Conservation (phyloP, 2,888 invertebrate genomes). For the Melinaea menophilus region DNA sequence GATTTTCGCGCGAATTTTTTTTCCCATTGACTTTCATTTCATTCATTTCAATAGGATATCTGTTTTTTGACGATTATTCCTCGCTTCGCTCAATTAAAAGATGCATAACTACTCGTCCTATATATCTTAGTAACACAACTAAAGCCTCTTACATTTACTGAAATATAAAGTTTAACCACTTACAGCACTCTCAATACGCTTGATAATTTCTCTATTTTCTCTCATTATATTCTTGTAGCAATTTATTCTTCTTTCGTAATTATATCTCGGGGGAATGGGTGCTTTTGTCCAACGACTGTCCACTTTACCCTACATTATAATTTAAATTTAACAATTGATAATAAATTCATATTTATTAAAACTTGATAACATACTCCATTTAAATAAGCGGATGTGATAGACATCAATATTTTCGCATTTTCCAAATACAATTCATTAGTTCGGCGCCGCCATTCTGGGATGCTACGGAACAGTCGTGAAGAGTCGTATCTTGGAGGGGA, state of each 20-base stretch:
- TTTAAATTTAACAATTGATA: too few relatives aligned
- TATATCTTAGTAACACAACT: too few relatives aligned
- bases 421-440: conserved; percentile 29
- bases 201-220: conserved; percentile 46
- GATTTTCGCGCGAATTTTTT: too few relatives aligned
- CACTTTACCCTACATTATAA: conserved; percentile 50
- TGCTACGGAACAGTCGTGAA: conserved; percentile 11
- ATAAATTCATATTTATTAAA: background rate
- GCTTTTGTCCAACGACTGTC: conserved; percentile 49
- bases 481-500: conserved; percentile 40
- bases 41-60: too few relatives aligned
- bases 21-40: too few relatives aligned
- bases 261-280: conserved; percentile 31
- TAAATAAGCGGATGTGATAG: conserved; percentile 43
- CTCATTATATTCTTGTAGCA: conserved; percentile 34
- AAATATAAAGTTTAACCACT: conserved; percentile 27
- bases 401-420: conserved; percentile 43
- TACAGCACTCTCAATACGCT: conserved; percentile 43
- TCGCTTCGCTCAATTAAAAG: too few relatives aligned
- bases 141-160: background rate
- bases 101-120: too few relatives aligned
- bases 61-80: too few relatives aligned
- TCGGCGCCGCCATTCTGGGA: conserved; percentile 32
- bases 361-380: conserved; percentile 39
- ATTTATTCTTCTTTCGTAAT: conserved; percentile 39